phyloP scores from a whole-genome alignment of 2,797 vertebrate genomes.

The Falco concolor region DNA sequence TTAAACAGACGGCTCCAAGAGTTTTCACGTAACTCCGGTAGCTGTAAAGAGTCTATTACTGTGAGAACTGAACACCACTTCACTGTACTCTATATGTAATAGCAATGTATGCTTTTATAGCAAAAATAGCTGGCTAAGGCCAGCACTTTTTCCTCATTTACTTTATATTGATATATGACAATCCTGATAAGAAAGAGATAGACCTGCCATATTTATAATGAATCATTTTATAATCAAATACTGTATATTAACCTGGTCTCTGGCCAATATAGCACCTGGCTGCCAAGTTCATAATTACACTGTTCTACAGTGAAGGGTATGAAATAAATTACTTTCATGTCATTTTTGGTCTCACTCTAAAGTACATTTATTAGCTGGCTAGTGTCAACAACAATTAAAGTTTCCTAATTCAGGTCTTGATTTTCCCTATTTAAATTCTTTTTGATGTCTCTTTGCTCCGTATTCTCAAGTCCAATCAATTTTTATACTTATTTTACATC shows the following conservation, averaged over 20 bases:
- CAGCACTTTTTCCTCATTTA: conserved; percentile 50
- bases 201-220: conserved; percentile 43
- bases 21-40: not conserved
- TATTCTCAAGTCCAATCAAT: not conserved
- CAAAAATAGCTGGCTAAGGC: conserved; percentile 20
- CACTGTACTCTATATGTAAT: not conserved
- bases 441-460: not conserved
- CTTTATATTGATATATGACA: conserved; percentile 44
- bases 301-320: conserved; percentile 26
- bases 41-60: not conserved
- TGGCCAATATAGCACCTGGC: conserved; percentile 23
- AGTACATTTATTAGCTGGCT: conserved; percentile 42
- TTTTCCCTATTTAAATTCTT: conserved; percentile 4
- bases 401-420: not conserved
- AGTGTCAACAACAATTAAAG: not conserved
- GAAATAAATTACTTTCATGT: conserved; percentile 58
- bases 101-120: conserved; percentile 4
- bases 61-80: not conserved
- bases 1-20: not conserved
- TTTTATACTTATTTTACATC: not conserved
- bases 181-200: conserved; percentile 39
- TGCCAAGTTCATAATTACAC: conserved; percentile 38
- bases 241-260: conserved; percentile 30
- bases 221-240: conserved; percentile 60
- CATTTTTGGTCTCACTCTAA: conserved; percentile 40